Base-by-base conservation (phyloP, 2,797 vertebrate species). In the Paedocypris micromegethes region DNA sequence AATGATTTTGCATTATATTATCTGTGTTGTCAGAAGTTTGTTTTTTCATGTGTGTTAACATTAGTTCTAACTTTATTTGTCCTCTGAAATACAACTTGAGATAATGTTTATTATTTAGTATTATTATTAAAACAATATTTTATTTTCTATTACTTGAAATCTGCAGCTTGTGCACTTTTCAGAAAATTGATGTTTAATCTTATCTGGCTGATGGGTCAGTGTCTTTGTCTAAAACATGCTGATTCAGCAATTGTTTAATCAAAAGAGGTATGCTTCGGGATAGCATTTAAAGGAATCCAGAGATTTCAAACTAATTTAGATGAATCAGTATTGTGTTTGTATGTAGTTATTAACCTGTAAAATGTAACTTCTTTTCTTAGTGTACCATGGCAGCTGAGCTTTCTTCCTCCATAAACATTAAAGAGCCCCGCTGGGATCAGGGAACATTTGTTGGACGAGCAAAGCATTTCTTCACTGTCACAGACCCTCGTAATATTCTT, bases 401-500 rank as follows among this genome's bases (percentile, higher is more conserved):
- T 62, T 91, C 94, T 63, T 86, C 90, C 72, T 88, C 93, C 83
- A 95, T 98, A 78, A 95, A 99, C 82, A 95, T 98, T 84, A 94
- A 89, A 81, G 97, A 98, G 78, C 96, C 97, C 7, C 92, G 94
- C 71, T 99, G 97, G 97, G 94, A 98, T 83, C 97, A 99, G 83
- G 91, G 91, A 80, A 98, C 95, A 23, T 98, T 99, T 53, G 4
- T 83, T 50, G 97, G 97, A 67, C 88, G 97, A 75, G 97, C 97
- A 38, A 94, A 86, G 54, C 97, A 98, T 81, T 99, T 98, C 90
- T 98, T 99, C 81, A 99, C 96, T 0, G 97, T 99, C 73, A 98
- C 97, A 54, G 95, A 98, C 61, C 97, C 97, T 50, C 89, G 96
- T 79, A 99, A 99, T 77, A 84, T 99, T 80, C 90, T 98, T 46